Percentiles rank a stretch among this genome's conserved stretches.
phyloP scores from a whole-genome alignment of 2,797 vertebrate genomes.

The Tinamus major region DNA sequence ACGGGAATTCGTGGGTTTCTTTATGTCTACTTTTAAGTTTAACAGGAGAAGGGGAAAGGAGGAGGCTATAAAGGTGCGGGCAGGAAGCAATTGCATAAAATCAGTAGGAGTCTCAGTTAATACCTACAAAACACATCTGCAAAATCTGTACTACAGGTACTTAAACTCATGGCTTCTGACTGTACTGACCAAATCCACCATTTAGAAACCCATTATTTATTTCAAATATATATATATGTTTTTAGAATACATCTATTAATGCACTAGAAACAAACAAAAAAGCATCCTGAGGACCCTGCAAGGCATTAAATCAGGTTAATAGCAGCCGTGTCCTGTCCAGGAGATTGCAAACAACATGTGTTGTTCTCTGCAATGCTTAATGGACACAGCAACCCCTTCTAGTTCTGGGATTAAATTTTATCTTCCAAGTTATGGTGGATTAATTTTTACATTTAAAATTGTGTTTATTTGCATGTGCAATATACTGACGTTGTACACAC shows the following conservation, averaged over 20 bases:
- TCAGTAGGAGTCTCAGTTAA: background rate
- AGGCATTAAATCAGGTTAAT: constrained; percentile 70
- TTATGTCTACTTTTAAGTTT: background rate
- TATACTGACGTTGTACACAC: constrained; percentile 78
- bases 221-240: constrained; percentile 22
- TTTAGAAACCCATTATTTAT: constrained; percentile 2
- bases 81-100: background rate
- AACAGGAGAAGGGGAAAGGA: background rate
- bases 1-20: background rate
- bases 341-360: constrained; percentile 68
- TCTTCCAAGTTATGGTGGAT: constrained; percentile 81
- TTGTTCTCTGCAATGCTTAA: constrained; percentile 68
- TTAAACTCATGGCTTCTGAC: background rate
- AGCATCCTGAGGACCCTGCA: constrained; percentile 58
- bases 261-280: constrained; percentile 23
- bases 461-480: constrained; percentile 78
- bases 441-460: constrained; percentile 81
- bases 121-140: background rate
- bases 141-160: background rate
- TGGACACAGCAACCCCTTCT: constrained; percentile 69
- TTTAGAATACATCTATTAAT: constrained; percentile 56
- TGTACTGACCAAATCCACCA: background rate
- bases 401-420: constrained; percentile 67
- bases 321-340: constrained; percentile 50
- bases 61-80: background rate